phyloP scores from a whole-genome alignment of 1,140 invertebrate species.

The Microvelia longipes region DNA sequence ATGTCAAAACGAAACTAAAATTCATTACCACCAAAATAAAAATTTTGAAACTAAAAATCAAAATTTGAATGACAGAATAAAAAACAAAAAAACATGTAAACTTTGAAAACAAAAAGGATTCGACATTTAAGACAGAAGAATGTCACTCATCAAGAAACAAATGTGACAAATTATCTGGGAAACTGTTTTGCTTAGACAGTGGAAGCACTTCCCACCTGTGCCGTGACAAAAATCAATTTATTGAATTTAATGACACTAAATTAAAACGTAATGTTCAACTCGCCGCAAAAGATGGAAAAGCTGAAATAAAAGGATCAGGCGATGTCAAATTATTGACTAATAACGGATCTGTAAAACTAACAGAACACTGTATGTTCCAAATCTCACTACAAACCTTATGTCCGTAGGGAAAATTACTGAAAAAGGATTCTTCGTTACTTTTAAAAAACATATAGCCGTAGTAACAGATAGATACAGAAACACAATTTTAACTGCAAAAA shows the following conservation, averaged over 20 bases:
- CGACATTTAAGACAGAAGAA: neutral
- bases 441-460: neutral
- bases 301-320: neutral
- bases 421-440: too few relatives aligned
- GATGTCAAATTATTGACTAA: neutral
- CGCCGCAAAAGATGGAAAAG: neutral
- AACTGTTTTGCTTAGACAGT: constrained; percentile 29
- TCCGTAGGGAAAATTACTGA: constrained; percentile 7
- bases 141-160: neutral
- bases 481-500: neutral
- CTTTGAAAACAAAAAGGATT: neutral
- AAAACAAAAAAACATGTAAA: neutral
- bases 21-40: neutral
- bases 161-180: too few relatives aligned
- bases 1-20: neutral
- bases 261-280: neutral
- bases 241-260: neutral
- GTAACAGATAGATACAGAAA: neutral
- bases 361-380: neutral
- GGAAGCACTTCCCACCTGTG: constrained; percentile 4
- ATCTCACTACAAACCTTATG: neutral
- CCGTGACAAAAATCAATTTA: neutral
- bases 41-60: neutral
- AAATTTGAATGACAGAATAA: neutral
- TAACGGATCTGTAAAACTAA: neutral